phyloP scores from a whole-genome alignment of 2,797 vertebrate genomes.

The Bovichtus variegatus region DNA sequence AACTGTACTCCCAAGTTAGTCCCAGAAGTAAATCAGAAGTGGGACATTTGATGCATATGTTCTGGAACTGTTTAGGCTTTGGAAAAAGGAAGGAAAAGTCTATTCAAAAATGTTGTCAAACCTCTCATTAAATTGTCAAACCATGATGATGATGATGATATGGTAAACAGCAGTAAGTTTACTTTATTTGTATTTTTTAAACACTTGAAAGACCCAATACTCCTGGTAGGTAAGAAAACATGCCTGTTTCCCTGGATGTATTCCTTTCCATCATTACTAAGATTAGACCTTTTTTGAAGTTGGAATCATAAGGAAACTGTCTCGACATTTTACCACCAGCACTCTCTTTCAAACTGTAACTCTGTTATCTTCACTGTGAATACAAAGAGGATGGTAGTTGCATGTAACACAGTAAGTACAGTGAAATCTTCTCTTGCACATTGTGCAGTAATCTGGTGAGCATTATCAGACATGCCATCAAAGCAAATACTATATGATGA shows the following conservation, averaged over 20 bases:
- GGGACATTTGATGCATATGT: not conserved
- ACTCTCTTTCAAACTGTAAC: not conserved
- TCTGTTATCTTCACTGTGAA: not conserved
- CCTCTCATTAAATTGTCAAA: not conserved
- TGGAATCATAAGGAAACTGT: not conserved
- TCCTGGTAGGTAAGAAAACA: not conserved
- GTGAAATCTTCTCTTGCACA: not conserved
- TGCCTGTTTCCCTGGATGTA: not conserved
- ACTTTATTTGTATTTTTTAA: not conserved
- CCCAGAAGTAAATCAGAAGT: not conserved
- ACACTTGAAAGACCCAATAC: not conserved
- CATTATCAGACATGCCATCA: slow-evolving; percentile 6
- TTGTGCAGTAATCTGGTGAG: not conserved
- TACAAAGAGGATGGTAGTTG: not conserved
- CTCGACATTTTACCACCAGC: not conserved
- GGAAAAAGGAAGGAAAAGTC: not conserved
- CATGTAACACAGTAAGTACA: not conserved
- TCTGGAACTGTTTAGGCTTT: too few species aligned
- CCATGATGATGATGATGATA: too few species aligned
- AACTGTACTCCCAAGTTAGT: not conserved
- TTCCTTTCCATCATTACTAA: too few species aligned
- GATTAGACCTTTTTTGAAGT: too few species aligned
- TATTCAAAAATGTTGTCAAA: not conserved
- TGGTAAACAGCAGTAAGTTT: too few species aligned
- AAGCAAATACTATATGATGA: not conserved